Percentiles rank a stretch among this genome's conserved stretches.
Conservation (phyloP, 2,888 invertebrate genomes). For the Trichogramma evanescens region DNA sequence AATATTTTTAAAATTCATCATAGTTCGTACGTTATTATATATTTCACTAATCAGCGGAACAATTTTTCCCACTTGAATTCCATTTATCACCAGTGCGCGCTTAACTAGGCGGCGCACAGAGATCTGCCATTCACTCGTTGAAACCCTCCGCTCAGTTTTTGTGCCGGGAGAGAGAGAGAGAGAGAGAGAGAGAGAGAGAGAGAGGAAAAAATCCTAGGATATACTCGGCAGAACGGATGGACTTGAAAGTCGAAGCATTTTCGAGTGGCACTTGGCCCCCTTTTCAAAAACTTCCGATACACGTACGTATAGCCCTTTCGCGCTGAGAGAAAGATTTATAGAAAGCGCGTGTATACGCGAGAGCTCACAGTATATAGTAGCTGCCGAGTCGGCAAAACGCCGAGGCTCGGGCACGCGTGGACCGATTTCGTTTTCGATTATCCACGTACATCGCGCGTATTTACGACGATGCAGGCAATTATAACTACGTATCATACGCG, state of each 20-base stretch:
- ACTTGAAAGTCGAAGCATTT: not conserved
- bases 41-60: too few species aligned
- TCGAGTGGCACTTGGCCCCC: constrained; percentile 1
- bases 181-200: not conserved
- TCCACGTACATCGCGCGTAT: not conserved
- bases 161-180: not conserved
- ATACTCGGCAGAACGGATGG: too few species aligned
- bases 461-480: not conserved
- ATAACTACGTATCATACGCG: not conserved
- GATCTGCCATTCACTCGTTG: not conserved
- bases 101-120: too few species aligned
- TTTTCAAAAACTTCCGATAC: constrained; percentile 4
- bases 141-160: not conserved
- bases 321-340: too few species aligned
- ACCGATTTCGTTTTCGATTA: constrained; percentile 3
- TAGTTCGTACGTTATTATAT: too few species aligned
- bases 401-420: not conserved
- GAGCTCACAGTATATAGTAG: too few species aligned
- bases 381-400: too few species aligned
- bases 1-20: too few species aligned
- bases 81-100: too few species aligned
- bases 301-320: not conserved
- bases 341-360: too few species aligned
- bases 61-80: too few species aligned
- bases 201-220: not conserved